Conservation (phyloP, 64 coral and sea anemone genomes). For the Porites australiensis region DNA sequence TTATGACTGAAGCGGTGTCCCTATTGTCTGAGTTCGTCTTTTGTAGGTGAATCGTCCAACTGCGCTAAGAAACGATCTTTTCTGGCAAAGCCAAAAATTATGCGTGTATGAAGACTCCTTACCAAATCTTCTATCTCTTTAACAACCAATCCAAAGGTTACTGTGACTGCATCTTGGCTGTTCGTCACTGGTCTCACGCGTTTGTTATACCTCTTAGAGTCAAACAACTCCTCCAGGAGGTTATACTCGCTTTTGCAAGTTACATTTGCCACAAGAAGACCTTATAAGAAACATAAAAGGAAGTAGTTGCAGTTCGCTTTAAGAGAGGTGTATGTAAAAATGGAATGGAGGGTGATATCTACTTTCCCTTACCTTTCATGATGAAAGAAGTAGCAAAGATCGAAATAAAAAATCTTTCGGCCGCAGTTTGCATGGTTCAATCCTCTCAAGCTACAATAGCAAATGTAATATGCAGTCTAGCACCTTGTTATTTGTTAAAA, state of each 20-base stretch:
- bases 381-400: background rate
- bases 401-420: background rate
- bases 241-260: background rate
- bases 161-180: conserved; percentile 31
- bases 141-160: conserved; percentile 79
- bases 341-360: background rate
- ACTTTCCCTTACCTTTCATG: background rate
- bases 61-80: no score
- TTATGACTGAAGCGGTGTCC: no score
- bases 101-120: background rate
- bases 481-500: background rate
- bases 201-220: conserved; percentile 53
- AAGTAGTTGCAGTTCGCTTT: background rate
- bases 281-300: background rate
- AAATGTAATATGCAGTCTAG: background rate
- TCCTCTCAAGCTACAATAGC: background rate
- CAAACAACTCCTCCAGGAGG: conserved; percentile 54
- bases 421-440: background rate
- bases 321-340: background rate
- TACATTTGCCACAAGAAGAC: background rate
- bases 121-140: conserved; percentile 84
- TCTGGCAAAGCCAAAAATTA: no score
- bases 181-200: conserved; percentile 50
- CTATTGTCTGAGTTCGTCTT: no score
- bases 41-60: no score